A percentile compares a stretch with the other conserved stretches of the same genome.
phyloP scores from a whole-genome alignment of 2,113 vertebrate species.

The Crotalus viridis region DNA sequence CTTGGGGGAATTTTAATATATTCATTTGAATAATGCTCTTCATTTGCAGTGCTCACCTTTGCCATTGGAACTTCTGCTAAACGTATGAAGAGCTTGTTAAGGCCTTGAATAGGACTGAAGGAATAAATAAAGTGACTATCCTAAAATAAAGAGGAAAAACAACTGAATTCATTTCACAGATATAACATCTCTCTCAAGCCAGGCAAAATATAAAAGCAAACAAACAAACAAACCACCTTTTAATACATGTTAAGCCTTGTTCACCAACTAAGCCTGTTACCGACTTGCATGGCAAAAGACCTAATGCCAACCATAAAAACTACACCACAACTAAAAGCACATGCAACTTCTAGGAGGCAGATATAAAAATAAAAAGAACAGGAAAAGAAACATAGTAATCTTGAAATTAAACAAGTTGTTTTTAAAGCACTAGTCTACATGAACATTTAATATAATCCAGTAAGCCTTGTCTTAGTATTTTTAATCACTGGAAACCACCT shows the following conservation, averaged over 20 bases:
- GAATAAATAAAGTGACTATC: constrained; percentile 99
- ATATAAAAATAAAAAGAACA: not conserved
- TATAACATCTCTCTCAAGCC: not conserved
- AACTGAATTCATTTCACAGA: not conserved
- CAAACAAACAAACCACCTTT: not conserved
- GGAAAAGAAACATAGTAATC: not conserved
- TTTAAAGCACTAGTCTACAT: not conserved
- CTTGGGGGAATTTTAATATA: not conserved
- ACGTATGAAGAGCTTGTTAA: constrained; percentile 92
- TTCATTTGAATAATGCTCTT: not conserved
- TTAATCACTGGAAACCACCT: not conserved
- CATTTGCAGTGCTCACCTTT: constrained; percentile 78
- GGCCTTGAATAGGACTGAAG: constrained; percentile 86
- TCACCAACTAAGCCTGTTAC: not conserved
- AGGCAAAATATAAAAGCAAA: not conserved
- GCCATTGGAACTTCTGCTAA: constrained; percentile 85
- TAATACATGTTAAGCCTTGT: not conserved
- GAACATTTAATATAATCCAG: too few species aligned
- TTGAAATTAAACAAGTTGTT: not conserved
- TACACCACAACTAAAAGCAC: not conserved
- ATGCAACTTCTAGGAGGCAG: not conserved
- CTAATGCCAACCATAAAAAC: not conserved
- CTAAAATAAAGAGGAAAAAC: constrained; percentile 66
- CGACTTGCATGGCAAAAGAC: not conserved
- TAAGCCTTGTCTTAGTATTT: not conserved